These are phyloP conservation scores for Dasypolia templi DNA, from an alignment of 2,888 invertebrate genomes.

Conservation along the genomic window DNA sequence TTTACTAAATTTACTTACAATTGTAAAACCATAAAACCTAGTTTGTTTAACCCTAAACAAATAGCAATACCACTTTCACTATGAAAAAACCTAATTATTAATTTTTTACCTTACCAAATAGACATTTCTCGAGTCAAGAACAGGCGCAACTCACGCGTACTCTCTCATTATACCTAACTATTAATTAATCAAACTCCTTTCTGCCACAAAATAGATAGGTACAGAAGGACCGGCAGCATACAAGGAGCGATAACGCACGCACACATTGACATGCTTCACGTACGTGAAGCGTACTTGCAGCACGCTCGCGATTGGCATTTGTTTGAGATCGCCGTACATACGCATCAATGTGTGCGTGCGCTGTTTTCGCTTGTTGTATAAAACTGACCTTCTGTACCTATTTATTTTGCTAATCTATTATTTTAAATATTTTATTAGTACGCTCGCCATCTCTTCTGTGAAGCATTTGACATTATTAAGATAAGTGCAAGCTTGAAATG, in stretches of 20 bases:
- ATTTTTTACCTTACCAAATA: not conserved
- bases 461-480: slow-evolving; percentile 46
- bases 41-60: too few species aligned
- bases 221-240: not conserved
- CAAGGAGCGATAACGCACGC: not conserved
- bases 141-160: slow-evolving; percentile 32
- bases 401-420: not conserved
- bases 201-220: not conserved
- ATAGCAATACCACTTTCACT: too few species aligned
- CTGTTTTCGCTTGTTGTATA: not conserved
- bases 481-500: slow-evolving; percentile 37
- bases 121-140: not conserved
- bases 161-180: slow-evolving; percentile 48
- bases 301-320: not conserved
- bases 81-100: not conserved
- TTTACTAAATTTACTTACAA: too few species aligned
- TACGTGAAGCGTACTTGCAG: too few species aligned
- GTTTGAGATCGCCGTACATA: not conserved
- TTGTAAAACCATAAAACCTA: too few species aligned
- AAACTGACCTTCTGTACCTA: not conserved
- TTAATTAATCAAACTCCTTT: slow-evolving; percentile 64
- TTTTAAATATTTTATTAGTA: slow-evolving; percentile 42
- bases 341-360: not conserved
- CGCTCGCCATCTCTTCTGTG: slow-evolving; percentile 16
- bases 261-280: not conserved